phyloP scores from a whole-genome alignment of 2,113 vertebrate species.

The Hassar affinis region DNA sequence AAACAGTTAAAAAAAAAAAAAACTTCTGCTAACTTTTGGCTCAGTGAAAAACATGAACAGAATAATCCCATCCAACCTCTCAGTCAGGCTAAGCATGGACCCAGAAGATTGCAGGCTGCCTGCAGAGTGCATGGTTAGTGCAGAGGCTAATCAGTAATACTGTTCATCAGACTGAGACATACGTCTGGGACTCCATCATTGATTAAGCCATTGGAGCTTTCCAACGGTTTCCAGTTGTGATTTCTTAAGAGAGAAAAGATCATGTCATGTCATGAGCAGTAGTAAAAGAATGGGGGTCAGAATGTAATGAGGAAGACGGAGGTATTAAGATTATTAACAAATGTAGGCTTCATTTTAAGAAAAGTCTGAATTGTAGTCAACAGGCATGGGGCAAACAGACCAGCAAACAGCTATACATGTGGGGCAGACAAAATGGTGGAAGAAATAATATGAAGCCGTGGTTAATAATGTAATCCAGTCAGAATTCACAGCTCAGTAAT shows the following conservation, averaged over 20 bases:
- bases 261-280: background rate
- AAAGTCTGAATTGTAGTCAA: background rate
- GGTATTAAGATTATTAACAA: background rate
- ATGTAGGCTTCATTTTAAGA: background rate
- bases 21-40: slow-evolving; percentile 22
- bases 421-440: background rate
- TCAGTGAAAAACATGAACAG: background rate
- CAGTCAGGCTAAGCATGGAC: slow-evolving; percentile 36
- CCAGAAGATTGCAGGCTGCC: slow-evolving; percentile 55
- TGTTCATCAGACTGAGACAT: slow-evolving; percentile 10
- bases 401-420: background rate
- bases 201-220: background rate
- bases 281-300: background rate
- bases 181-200: background rate
- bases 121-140: background rate
- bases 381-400: background rate
- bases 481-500: background rate
- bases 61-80: background rate
- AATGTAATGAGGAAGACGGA: background rate
- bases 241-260: background rate
- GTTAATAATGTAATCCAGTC: background rate
- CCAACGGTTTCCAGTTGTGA: background rate
- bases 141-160: slow-evolving; percentile 1
- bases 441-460: background rate
- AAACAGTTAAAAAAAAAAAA: slow-evolving; percentile 19